phyloP scores from a whole-genome alignment of 2,797 vertebrate genomes.

The Intellagama lesueurii region DNA sequence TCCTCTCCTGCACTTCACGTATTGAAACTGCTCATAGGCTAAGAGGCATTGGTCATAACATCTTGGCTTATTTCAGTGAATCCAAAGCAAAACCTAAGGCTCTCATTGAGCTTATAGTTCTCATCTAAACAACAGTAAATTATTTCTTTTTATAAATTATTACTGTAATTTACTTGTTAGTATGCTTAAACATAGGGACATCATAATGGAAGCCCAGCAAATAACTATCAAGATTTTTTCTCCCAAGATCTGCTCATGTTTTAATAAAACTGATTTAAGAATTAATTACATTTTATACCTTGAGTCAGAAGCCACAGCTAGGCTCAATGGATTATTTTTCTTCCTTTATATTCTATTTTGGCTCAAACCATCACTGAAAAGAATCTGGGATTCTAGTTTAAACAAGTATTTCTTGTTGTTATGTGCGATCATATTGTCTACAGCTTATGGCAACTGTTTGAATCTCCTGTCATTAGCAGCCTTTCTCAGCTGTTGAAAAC shows the following conservation, averaged over 20 bases:
- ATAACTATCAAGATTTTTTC: neutral
- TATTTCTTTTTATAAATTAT: neutral
- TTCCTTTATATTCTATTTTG: neutral
- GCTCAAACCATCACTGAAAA: neutral
- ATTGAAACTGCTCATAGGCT: slow-evolving; percentile 45
- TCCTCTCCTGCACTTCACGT: slow-evolving; percentile 42
- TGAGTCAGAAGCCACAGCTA: neutral
- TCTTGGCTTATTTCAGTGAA: neutral
- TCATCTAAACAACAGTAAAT: neutral
- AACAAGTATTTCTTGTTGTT: neutral
- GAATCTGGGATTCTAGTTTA: neutral
- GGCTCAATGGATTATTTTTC: neutral
- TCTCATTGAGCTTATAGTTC: neutral
- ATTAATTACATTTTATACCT: neutral
- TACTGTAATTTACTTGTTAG: neutral
- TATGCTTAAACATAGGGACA: neutral
- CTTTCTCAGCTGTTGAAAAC: no score
- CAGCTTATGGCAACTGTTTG: no score
- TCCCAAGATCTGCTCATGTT: neutral
- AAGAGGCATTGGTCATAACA: slow-evolving; percentile 51
- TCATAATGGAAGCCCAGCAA: neutral
- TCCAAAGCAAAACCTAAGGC: neutral
- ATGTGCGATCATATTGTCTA: no score
- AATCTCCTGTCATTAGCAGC: no score
- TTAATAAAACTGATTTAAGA: neutral